Base-by-base conservation (phyloP, 2,113 vertebrate species). In the Pluvianellus socialis region DNA sequence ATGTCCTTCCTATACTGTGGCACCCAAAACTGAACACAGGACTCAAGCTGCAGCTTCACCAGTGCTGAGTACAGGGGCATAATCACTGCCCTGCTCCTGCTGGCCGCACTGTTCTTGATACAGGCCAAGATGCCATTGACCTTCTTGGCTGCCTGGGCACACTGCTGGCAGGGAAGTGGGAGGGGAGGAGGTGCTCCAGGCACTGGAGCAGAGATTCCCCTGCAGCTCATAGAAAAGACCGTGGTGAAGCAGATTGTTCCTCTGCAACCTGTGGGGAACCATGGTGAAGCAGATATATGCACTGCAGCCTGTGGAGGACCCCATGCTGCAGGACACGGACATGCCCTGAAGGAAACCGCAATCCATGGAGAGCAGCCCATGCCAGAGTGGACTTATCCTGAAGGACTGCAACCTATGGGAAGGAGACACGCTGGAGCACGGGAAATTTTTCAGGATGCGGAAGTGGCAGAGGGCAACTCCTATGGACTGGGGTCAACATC, bases 381-480 rank as follows among this genome's bases (percentile, higher is more conserved):
- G 16, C 26, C 40, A 76, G 32, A 87, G 28, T 28, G 92, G 1
- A 0, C 11, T 90, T 68, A 50, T 35, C 49, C 77, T 84, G 53
- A 76, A 76, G 40, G 58, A 59, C 32, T 50, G n/a, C 28, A 85
- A 40, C 9, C 58, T 1, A 0, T 20, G 40, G 55, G 33, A 80
- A 72, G 42, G 9, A 72, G 44, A 13, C 38, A 20, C 5, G 5
- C 12, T 68, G 76, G 26, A 79, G 23, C 5, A 5, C 0, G 1
- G 8, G 24, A 80, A 68, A 47, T 32, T 73, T 65, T 2, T 73
- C 26, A 70, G 32, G 55, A 71, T 0, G 0, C 28, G 19, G 12
- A 14, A 76, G 7, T 40, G 10, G 10, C 20, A 63, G 72, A 63
- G 11, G 21, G 11, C 17, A 89, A 44, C 7, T 50, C 21, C 21